Evolutionary conservation across 2,888 invertebrate genomes (phyloP).

Genomic region (Nomada lathburiana): DNA sequence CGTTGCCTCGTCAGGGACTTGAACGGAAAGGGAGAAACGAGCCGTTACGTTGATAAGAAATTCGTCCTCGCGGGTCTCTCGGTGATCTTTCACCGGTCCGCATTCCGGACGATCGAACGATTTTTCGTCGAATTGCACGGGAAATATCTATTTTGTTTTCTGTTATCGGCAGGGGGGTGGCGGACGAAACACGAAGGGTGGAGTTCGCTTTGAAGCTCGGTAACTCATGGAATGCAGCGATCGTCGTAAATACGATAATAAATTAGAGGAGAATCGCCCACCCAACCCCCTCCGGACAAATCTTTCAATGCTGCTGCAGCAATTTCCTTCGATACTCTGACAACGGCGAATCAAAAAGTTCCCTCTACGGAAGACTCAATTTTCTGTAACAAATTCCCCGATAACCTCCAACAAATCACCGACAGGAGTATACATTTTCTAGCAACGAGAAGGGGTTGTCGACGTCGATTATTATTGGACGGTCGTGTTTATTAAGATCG

Average conservation of each 20-base stretch:
- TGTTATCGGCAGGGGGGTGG: not conserved
- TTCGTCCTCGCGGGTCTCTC: not conserved
- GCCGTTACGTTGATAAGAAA: not conserved
- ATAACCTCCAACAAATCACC: not conserved
- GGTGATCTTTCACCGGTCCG: too few relatives aligned
- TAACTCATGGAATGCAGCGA: not conserved
- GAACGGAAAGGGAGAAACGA: conserved; percentile 55
- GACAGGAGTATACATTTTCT: too few relatives aligned
- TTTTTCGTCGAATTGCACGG: not conserved
- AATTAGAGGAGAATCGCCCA: not conserved
- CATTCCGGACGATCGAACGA: too few relatives aligned
- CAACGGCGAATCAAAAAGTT: not conserved
- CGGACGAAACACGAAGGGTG: not conserved
- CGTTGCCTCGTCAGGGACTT: conserved; percentile 88
- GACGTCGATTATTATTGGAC: too few relatives aligned
- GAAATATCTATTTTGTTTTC: not conserved
- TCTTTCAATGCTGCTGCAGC: not conserved
- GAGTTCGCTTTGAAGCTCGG: not conserved
- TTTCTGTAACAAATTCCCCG: not conserved
- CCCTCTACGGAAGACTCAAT: not conserved
- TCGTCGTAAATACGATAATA: not conserved
- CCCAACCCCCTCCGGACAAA: not conserved
- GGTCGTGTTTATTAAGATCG: too few relatives aligned
- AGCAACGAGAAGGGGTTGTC: too few relatives aligned
- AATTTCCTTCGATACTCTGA: not conserved